Conservation (phyloP, 2,888 invertebrate species). For the Podotricha telesiphe region DNA sequence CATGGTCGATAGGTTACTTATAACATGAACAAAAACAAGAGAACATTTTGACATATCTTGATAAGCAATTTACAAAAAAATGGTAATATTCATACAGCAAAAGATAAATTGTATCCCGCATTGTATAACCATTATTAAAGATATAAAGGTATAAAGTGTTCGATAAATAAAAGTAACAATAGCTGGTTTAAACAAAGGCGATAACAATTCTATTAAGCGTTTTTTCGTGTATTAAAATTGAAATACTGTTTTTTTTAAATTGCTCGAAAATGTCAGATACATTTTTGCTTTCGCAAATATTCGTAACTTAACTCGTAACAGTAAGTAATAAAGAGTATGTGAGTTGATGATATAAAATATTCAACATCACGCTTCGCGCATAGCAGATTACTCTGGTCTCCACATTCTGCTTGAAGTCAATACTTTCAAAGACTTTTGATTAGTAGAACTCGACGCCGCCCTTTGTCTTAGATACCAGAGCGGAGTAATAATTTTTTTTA, state of each 20-base stretch:
- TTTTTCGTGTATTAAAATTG: conserved; percentile 11
- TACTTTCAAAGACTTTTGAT: too few species aligned
- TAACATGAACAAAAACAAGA: not conserved
- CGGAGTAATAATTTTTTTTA: too few species aligned
- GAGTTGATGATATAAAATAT: too few species aligned
- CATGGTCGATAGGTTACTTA: too few species aligned
- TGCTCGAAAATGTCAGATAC: not conserved
- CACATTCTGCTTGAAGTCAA: too few species aligned
- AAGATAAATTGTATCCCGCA: conserved; percentile 17
- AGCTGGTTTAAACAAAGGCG: conserved; percentile 12
- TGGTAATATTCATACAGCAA: not conserved
- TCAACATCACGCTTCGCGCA: too few species aligned
- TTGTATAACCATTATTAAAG: conserved; percentile 12
- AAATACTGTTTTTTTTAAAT: conserved; percentile 1
- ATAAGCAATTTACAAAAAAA: not conserved
- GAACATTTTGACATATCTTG: not conserved
- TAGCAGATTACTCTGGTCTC: too few species aligned
- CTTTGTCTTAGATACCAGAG: too few species aligned
- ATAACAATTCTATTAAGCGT: conserved; percentile 16
- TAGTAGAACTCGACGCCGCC: too few species aligned
- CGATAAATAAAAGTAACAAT: conserved; percentile 22
- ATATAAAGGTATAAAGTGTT: conserved; percentile 15
- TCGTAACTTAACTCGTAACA: too few species aligned
- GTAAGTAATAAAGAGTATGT: too few species aligned
- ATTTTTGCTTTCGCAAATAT: too few species aligned